A percentile compares a stretch with the other conserved stretches of the same genome.
Conservation (phyloP, 2,888 invertebrate species). For the Plebejus melissa region DNA sequence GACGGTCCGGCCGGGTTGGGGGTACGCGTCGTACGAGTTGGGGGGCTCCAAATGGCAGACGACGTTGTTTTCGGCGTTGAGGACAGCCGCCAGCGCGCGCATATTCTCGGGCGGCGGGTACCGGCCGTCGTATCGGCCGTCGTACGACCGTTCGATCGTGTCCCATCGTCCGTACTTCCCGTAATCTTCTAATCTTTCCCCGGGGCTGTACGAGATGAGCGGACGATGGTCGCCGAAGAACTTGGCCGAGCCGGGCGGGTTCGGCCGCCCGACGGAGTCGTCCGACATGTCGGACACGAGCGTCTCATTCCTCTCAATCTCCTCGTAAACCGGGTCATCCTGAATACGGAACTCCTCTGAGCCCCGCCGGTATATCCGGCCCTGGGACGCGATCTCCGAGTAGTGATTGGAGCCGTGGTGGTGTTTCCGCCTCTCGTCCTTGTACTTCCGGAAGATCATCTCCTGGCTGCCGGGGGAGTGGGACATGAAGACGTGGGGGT, state of each 20-base stretch:
- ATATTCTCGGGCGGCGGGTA: conserved; percentile 77
- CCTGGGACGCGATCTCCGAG: conserved; percentile 82
- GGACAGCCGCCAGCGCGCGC: conserved; percentile 85
- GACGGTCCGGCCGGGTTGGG: conserved; percentile 69
- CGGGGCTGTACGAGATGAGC: conserved; percentile 88
- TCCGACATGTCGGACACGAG: conserved; percentile 88
- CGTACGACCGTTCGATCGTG: conserved; percentile 71
- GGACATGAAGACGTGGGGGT: conserved; percentile 72
- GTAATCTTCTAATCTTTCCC: conserved; percentile 77
- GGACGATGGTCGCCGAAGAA: conserved; percentile 90
- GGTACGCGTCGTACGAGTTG: conserved; percentile 73
- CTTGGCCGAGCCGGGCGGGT: conserved; percentile 76
- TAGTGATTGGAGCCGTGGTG: conserved; percentile 84
- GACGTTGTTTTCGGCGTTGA: conserved; percentile 91
- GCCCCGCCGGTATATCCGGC: conserved; percentile 71
- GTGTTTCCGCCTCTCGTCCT: conserved; percentile 66
- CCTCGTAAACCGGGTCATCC: conserved; percentile 90
- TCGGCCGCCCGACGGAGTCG: conserved; percentile 82
- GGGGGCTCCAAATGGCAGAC: conserved; percentile 91
- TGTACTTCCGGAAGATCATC: conserved; percentile 71
- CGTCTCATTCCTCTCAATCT: conserved; percentile 86
- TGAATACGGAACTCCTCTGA: conserved; percentile 79
- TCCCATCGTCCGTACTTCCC: conserved; percentile 76
- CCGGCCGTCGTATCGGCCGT: conserved; percentile 69
- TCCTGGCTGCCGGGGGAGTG: conserved; percentile 71